Evolutionary conservation across 2,888 invertebrate genomes (phyloP).

Genomic region (Neocrepidodera transversa): DNA sequence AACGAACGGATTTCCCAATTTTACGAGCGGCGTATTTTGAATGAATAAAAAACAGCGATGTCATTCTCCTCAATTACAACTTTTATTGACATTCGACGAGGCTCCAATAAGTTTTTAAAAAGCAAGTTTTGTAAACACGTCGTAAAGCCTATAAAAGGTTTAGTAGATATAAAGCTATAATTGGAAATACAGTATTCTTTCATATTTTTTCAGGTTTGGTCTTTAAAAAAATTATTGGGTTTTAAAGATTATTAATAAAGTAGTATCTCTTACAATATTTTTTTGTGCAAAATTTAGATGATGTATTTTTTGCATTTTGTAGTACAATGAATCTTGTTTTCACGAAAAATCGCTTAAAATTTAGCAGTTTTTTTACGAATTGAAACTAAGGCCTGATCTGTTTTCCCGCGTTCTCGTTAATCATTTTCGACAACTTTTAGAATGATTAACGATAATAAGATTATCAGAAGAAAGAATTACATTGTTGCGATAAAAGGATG

Average conservation of each 20-base stretch:
- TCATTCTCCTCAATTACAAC: slow-evolving; percentile 22
- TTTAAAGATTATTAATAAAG: too few species aligned
- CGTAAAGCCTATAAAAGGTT: slow-evolving; percentile 6
- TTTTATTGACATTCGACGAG: slow-evolving; percentile 20
- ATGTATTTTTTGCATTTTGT: too few species aligned
- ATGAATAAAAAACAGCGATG: not conserved
- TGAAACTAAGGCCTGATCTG: slow-evolving; percentile 2
- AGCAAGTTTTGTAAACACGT: not conserved
- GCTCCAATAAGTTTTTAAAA: slow-evolving; percentile 9
- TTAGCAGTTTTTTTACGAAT: not conserved
- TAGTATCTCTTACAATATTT: too few species aligned
- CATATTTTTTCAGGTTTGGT: too few species aligned
- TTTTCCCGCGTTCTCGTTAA: slow-evolving; percentile 17
- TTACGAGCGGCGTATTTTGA: too few species aligned
- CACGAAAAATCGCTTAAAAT: too few species aligned
- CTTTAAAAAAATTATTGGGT: too few species aligned
- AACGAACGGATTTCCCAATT: too few species aligned
- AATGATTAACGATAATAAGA: slow-evolving; percentile 32
- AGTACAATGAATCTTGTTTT: too few species aligned
- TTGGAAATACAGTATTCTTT: slow-evolving; percentile 21
- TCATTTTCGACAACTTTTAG: slow-evolving; percentile 29
- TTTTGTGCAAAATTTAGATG: too few species aligned
- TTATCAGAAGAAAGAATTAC: slow-evolving; percentile 24
- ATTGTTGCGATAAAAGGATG: slow-evolving; percentile 17
- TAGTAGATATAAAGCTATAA: slow-evolving; percentile 20